Evolutionary conservation across 2,797 vertebrate genomes (phyloP), one percentile per base, ranked within the genome.

Genomic region (Orientallactaga sibirica): DNA sequence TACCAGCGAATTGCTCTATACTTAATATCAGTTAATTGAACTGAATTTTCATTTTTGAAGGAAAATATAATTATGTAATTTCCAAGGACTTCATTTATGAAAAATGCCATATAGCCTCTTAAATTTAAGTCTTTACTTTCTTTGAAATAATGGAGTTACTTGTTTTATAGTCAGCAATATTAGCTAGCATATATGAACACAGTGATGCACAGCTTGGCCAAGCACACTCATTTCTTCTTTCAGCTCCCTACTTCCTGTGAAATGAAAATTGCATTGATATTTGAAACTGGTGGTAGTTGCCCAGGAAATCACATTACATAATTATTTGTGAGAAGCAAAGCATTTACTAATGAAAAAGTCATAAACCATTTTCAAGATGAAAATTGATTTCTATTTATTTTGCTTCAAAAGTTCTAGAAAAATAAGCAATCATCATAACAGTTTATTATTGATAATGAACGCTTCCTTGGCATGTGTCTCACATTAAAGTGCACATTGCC

Each of bases 391-490:
- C 89, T 96, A 94, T 97, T 95, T 97, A 97, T 97, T 97, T 97
- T 98, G 94, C 97, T 97, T 98, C 95, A 95, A 97, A 97, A 86
- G 90, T 96, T 93, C 92, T 95, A 78, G 64, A 97, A 97, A 97
- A 96, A 96, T 96, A 97, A 97, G 95, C 95, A 97, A 97, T 97
- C 97, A 97, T 98, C 89, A 92, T 95, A 97, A 97, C 66, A 97
- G 97, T 98, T 96, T 97, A 96, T 97, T 97, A 97, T 95, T 98
- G 97, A 97, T 97, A 97, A 96, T 97, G 97, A 97, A 95, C 94
- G 95, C 96, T 97, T 96, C 97, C 97, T 95, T 97, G 97, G 97
- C 90, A 96, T 94, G 95, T 83, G 19, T 90, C 85, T 97, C 83
- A 94, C 96, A 95, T 96, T 96, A 96, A 93, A 98, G 89, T 94